Evolutionary conservation across 2,888 invertebrate genomes (phyloP).

Genomic region (Anagyrus pseudococci): DNA sequence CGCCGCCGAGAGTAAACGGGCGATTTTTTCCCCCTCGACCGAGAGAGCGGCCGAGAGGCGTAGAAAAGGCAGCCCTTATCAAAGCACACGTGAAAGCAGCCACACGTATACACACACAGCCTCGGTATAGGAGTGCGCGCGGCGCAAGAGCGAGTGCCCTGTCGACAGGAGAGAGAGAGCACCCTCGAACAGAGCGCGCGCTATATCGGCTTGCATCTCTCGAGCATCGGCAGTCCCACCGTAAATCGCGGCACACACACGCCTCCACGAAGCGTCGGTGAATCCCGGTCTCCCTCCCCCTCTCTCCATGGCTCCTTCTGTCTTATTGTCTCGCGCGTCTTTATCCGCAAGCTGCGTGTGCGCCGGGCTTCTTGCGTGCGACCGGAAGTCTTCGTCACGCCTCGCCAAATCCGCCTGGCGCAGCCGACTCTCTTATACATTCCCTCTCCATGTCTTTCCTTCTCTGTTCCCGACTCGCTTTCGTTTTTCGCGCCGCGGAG

Average conservation of each 20-base stretch:
- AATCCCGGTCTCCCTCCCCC: too few species aligned
- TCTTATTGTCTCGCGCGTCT: not conserved
- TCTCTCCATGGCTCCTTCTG: not conserved
- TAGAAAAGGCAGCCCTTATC: conserved; percentile 1
- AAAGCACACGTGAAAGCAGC: not conserved
- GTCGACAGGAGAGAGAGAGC: too few species aligned
- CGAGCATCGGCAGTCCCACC: conserved; percentile 7
- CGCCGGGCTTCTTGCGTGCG: conserved; percentile 54
- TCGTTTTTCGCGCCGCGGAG: too few species aligned
- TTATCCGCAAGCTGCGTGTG: not conserved
- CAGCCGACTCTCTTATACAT: not conserved
- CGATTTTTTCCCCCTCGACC: conserved; percentile 11
- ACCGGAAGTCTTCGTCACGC: conserved; percentile 59
- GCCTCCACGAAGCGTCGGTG: too few species aligned
- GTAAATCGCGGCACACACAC: not conserved
- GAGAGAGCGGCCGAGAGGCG: not conserved
- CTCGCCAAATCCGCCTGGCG: conserved; percentile 48
- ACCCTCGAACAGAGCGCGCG: too few species aligned
- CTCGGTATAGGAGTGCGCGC: not conserved
- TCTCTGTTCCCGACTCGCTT: not conserved
- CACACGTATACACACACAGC: not conserved
- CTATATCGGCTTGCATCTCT: conserved; percentile 22
- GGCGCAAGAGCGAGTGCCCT: too few species aligned
- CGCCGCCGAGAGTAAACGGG: conserved; percentile 9
- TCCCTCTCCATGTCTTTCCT: not conserved